These are phyloP conservation scores for Chunga burmeisteri DNA, from an alignment of 2,113 vertebrate genomes.

Conservation along the genomic window DNA sequence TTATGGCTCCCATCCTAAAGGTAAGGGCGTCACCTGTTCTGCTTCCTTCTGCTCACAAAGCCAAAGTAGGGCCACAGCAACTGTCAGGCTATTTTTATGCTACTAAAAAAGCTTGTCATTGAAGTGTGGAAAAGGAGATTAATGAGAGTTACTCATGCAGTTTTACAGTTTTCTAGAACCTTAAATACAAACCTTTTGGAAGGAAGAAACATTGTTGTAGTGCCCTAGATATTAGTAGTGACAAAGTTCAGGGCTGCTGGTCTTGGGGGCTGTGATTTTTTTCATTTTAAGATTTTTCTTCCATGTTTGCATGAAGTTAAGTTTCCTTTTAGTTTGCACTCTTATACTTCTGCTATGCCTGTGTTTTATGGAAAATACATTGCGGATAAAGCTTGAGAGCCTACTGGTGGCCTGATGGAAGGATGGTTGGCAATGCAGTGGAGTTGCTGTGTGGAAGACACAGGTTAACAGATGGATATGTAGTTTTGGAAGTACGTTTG, in stretches of 20 bases:
- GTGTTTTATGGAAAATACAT: background rate
- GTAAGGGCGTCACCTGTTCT: constrained; percentile 66
- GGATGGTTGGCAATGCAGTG: background rate
- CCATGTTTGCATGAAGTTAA: background rate
- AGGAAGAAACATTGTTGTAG: background rate
- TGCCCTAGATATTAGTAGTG: background rate
- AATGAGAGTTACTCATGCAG: background rate
- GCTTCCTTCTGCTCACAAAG: background rate
- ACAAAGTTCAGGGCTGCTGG: background rate
- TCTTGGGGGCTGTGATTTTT: background rate
- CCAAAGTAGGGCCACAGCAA: background rate
- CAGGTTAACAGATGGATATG: background rate
- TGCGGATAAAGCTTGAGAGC: background rate
- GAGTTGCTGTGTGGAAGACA: background rate
- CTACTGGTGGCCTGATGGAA: background rate
- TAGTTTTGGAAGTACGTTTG: background rate
- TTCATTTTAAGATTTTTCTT: background rate
- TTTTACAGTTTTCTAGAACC: background rate
- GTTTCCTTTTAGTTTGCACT: background rate
- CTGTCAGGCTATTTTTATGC: background rate
- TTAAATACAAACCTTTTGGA: background rate
- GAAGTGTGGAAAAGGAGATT: background rate
- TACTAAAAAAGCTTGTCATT: background rate
- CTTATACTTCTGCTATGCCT: background rate
- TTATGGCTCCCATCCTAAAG: constrained; percentile 99